Percentiles rank a stretch among this genome's conserved stretches.
These are phyloP conservation scores for Crocallis elinguaria DNA, from an alignment of 2,888 invertebrate species.

Conservation along the genomic window DNA sequence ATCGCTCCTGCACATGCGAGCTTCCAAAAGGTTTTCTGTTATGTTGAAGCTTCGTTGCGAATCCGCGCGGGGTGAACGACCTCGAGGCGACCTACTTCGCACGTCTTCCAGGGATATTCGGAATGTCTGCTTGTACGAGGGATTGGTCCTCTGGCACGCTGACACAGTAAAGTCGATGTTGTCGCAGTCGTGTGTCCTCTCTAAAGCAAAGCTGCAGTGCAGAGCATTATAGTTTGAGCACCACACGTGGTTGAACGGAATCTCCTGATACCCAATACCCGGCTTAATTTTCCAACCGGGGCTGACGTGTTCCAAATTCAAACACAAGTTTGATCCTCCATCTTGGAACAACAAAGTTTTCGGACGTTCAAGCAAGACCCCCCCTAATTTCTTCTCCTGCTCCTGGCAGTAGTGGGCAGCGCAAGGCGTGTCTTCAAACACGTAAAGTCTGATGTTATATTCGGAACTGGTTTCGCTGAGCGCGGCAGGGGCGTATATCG, in stretches of 20 bases:
- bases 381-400: slow-evolving; percentile 92
- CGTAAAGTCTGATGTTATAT: slow-evolving; percentile 95
- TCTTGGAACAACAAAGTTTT: slow-evolving; percentile 95
- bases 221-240: slow-evolving; percentile 93
- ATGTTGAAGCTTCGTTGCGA: slow-evolving; percentile 79
- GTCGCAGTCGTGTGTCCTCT: slow-evolving; percentile 86
- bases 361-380: slow-evolving; percentile 94
- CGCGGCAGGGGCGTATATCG: slow-evolving; percentile 93
- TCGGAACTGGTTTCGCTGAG: slow-evolving; percentile 90
- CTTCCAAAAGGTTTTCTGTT: slow-evolving; percentile 77
- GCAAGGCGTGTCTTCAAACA: slow-evolving; percentile 97
- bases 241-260: slow-evolving; percentile 96
- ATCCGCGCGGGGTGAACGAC: slow-evolving; percentile 77
- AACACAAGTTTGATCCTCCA: slow-evolving; percentile 94
- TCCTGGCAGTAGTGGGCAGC: slow-evolving; percentile 94
- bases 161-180: slow-evolving; percentile 77
- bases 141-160: slow-evolving; percentile 78
- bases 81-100: slow-evolving; percentile 74
- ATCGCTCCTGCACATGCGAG: slow-evolving; percentile 77
- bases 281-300: slow-evolving; percentile 95
- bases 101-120: slow-evolving; percentile 78
- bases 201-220: slow-evolving; percentile 95
- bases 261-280: slow-evolving; percentile 94
- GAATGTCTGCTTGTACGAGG: slow-evolving; percentile 80
- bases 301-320: slow-evolving; percentile 94